Percentiles rank a stretch among this genome's conserved stretches.
These are phyloP conservation scores for Bombus picipes DNA, from an alignment of 1,140 invertebrate species.

Conservation along the genomic window DNA sequence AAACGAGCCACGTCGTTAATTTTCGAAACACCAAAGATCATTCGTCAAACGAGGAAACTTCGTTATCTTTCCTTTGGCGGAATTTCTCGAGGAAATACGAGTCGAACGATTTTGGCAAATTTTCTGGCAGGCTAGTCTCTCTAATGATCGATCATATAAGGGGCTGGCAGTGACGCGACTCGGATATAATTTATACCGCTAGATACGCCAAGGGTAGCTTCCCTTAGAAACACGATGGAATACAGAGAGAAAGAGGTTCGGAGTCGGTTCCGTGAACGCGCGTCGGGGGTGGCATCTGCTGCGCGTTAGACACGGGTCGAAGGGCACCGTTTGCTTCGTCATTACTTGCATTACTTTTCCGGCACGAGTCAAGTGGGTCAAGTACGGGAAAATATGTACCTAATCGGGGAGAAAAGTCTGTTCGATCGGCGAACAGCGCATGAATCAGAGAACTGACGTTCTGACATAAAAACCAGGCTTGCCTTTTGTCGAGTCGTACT, in stretches of 20 bases:
- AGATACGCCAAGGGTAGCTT: conserved; percentile 79
- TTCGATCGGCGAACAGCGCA: background rate
- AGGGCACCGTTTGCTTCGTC: conserved; percentile 77
- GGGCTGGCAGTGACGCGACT: conserved; percentile 80
- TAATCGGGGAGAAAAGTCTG: conserved; percentile 37
- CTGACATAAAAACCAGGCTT: background rate
- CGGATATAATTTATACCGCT: conserved; percentile 82
- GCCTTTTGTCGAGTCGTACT: background rate
- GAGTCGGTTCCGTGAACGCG: conserved; percentile 17
- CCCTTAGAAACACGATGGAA: conserved; percentile 67
- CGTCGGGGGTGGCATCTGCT: conserved; percentile 81
- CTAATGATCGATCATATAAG: conserved; percentile 83
- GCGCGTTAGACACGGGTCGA: conserved; percentile 82
- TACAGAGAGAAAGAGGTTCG: conserved; percentile 31
- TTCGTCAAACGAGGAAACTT: conserved; percentile 34
- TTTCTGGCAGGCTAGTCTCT: conserved; percentile 80
- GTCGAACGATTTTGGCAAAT: conserved; percentile 75
- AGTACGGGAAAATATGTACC: conserved; percentile 65
- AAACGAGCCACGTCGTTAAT: background rate
- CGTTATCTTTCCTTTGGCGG: conserved; percentile 22
- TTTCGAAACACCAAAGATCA: background rate
- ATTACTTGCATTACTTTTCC: conserved; percentile 74
- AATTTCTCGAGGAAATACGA: conserved; percentile 28
- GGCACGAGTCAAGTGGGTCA: conserved; percentile 78
- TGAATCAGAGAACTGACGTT: background rate